These are phyloP conservation scores for Gastracanthus pulcherrimus DNA, from an alignment of 2,888 invertebrate species.

Conservation along the genomic window DNA sequence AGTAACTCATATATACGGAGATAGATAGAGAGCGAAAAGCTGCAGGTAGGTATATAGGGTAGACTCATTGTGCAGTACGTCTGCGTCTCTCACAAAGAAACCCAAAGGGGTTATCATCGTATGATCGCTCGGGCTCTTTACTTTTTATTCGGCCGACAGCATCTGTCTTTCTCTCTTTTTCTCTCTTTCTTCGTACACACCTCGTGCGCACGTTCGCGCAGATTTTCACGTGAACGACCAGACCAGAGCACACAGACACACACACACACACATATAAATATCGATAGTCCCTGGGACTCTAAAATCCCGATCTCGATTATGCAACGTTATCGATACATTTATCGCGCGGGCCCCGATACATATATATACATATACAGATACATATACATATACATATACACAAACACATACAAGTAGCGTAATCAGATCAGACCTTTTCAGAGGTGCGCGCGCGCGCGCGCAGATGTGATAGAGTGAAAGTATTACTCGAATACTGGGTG, in stretches of 20 bases:
- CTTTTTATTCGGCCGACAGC: conserved; percentile 9
- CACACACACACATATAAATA: not conserved
- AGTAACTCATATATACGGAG: not conserved
- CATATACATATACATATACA: not conserved
- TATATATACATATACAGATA: not conserved
- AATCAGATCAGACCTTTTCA: conserved; percentile 52
- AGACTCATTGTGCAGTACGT: not conserved
- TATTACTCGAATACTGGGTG: conserved; percentile 43
- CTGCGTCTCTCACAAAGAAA: conserved; percentile 9
- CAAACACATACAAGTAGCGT: not conserved
- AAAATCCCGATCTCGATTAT: conserved; percentile 49
- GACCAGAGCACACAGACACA: too few species aligned
- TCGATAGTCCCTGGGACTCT: conserved; percentile 22
- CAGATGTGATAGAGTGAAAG: conserved; percentile 60
- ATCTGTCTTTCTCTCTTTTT: not conserved
- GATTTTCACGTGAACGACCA: conserved; percentile 17
- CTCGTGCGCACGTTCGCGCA: not conserved
- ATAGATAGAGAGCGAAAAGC: not conserved
- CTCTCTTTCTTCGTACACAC: conserved; percentile 1
- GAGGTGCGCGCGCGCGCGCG: conserved; percentile 13
- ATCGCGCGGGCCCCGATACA: conserved; percentile 21
- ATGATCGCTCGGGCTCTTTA: conserved; percentile 15
- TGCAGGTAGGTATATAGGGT: not conserved
- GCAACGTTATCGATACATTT: conserved; percentile 55
- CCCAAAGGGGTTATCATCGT: conserved; percentile 21